Evolutionary conservation across 1,140 invertebrate species (phyloP).

Genomic region (Euura lappo): DNA sequence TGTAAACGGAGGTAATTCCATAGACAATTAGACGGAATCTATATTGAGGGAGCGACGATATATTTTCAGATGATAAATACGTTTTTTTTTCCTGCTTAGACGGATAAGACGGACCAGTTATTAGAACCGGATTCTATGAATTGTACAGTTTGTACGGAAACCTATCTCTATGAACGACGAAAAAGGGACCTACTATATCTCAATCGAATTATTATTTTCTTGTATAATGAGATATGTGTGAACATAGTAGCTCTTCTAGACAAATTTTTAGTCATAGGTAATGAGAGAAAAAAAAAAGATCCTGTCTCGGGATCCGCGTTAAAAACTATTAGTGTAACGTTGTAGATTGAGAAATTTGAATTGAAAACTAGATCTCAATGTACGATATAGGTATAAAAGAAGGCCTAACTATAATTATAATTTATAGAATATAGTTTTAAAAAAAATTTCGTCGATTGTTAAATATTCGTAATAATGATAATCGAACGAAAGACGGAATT

Average conservation of each 20-base stretch:
- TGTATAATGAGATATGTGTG: background rate
- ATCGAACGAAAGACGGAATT: constrained; percentile 28
- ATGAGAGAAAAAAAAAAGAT: background rate
- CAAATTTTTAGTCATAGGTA: background rate
- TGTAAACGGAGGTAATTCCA: background rate
- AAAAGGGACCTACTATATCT: background rate
- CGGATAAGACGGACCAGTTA: background rate
- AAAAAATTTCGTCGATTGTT: constrained; percentile 14
- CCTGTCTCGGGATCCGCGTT: background rate
- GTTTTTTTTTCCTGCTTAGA: background rate
- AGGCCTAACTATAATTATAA: constrained; percentile 47
- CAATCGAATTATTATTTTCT: background rate
- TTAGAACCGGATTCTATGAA: background rate
- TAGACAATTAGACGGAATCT: background rate
- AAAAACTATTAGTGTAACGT: constrained; percentile 23
- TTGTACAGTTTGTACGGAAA: background rate
- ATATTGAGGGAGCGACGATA: background rate
- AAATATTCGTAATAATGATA: constrained; percentile 37
- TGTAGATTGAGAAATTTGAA: constrained; percentile 34
- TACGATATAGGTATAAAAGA: constrained; percentile 43
- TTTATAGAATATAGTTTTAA: constrained; percentile 23
- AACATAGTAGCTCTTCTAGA: background rate
- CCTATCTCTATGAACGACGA: background rate
- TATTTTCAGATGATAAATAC: background rate
- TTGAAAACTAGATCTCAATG: constrained; percentile 49